These are phyloP conservation scores for Drosophila koepferae DNA, from an alignment of 2,888 invertebrate genomes.

Conservation along the genomic window DNA sequence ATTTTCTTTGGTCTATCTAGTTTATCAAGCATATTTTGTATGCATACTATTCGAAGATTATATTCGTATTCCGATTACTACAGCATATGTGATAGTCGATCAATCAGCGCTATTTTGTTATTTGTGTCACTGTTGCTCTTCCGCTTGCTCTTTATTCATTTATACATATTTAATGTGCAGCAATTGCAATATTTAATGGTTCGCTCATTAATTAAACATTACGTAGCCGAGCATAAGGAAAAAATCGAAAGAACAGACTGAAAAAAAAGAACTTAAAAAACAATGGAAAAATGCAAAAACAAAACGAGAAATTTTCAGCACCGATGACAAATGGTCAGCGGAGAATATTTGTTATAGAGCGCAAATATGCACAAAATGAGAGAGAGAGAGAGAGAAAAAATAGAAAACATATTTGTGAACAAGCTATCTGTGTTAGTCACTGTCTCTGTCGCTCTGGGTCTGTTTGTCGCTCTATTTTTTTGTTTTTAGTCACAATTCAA, in stretches of 20 bases:
- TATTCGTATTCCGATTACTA: neutral
- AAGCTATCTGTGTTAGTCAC: neutral
- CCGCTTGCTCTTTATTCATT: slow-evolving; percentile 30
- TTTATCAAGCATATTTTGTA: no score
- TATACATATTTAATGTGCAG: slow-evolving; percentile 47
- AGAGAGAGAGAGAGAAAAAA: neutral
- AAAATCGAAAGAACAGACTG: slow-evolving; percentile 27
- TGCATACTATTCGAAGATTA: no score
- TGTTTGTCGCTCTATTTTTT: slow-evolving; percentile 22
- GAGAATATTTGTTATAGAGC: slow-evolving; percentile 50
- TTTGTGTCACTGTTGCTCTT: slow-evolving; percentile 1
- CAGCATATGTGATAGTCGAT: neutral
- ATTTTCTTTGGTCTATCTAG: neutral
- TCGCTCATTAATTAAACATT: slow-evolving; percentile 74
- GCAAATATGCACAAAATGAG: slow-evolving; percentile 45
- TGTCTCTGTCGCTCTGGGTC: neutral
- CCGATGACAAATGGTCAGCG: slow-evolving; percentile 70
- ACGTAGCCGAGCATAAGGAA: slow-evolving; percentile 52
- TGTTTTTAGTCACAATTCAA: slow-evolving; percentile 74
- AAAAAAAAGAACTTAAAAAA: slow-evolving; percentile 29
- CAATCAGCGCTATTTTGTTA: accelerated
- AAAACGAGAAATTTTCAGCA: slow-evolving; percentile 23
- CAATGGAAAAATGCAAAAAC: slow-evolving; percentile 2
- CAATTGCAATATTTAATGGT: slow-evolving; percentile 61
- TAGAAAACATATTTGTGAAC: slow-evolving; percentile 49